Percentiles rank a stretch among this genome's conserved stretches.
Conservation (phyloP, 2,113 vertebrate species). For the Nycticorax nycticorax region DNA sequence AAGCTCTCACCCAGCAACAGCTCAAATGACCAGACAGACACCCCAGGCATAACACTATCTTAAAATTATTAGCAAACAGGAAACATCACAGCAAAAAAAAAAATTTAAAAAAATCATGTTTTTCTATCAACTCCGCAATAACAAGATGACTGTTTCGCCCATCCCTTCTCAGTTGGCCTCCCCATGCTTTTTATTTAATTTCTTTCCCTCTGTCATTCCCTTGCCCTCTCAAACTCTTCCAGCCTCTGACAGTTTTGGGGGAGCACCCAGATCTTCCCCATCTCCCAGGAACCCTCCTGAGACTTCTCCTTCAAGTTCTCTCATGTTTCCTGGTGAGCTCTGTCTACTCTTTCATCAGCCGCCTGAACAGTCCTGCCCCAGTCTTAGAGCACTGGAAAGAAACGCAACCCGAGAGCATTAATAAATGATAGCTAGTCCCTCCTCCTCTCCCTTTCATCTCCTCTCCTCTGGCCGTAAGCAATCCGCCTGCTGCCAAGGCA, state of each 20-base stretch:
- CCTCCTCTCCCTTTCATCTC: not conserved
- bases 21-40: not conserved
- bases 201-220: not conserved
- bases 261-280: not conserved
- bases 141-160: not conserved
- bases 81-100: not conserved
- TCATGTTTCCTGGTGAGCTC: not conserved
- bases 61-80: not conserved
- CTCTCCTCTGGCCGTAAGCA: not conserved
- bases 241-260: not conserved
- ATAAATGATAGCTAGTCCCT: constrained; percentile 44
- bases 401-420: not conserved
- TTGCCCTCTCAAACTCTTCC: not conserved
- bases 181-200: not conserved
- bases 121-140: not conserved
- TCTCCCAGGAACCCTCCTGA: not conserved
- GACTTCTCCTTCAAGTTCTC: not conserved
- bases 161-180: not conserved
- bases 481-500: not conserved
- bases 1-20: not conserved
- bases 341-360: constrained; percentile 14
- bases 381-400: constrained; percentile 7
- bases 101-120: accelerated
- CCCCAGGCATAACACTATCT: not conserved
- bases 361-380: not conserved